Conservation (phyloP, 2,797 vertebrate genomes). For the Lithobates sylvaticus region DNA sequence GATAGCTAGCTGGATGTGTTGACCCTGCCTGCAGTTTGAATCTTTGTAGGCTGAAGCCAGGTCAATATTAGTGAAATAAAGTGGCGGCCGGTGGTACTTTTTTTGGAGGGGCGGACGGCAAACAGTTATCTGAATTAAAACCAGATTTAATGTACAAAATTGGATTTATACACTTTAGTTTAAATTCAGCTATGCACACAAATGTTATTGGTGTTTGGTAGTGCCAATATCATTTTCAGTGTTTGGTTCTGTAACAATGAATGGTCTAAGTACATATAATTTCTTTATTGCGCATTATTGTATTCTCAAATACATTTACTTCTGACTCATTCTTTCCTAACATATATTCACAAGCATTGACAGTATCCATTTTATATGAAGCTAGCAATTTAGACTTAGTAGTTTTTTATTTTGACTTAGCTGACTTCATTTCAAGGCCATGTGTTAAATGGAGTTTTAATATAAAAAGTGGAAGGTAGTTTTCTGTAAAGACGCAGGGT, state of each 20-base stretch:
- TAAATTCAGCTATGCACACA: too few species aligned
- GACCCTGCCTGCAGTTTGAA: too few species aligned
- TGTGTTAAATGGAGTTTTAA: neutral
- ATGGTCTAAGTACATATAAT: neutral
- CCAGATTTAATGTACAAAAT: too few species aligned
- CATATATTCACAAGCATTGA: neutral
- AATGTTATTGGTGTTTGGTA: too few species aligned
- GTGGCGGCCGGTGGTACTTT: too few species aligned
- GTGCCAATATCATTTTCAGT: neutral
- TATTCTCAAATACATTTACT: neutral
- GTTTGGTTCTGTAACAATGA: neutral
- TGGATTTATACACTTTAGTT: too few species aligned
- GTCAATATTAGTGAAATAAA: too few species aligned
- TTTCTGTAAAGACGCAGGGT: constrained; percentile 1
- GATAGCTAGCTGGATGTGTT: too few species aligned
- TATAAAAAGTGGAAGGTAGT: neutral
- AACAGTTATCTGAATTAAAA: too few species aligned
- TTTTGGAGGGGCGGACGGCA: too few species aligned
- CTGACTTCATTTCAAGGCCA: neutral
- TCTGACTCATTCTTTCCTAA: neutral
- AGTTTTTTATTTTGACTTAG: constrained; percentile 4
- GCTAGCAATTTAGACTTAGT: neutral
- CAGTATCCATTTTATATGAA: constrained; percentile 11
- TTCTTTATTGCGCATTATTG: neutral
- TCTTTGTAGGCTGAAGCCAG: too few species aligned